phyloP scores from a whole-genome alignment of 2,797 vertebrate species.

The Ctenosaura bakeri region DNA sequence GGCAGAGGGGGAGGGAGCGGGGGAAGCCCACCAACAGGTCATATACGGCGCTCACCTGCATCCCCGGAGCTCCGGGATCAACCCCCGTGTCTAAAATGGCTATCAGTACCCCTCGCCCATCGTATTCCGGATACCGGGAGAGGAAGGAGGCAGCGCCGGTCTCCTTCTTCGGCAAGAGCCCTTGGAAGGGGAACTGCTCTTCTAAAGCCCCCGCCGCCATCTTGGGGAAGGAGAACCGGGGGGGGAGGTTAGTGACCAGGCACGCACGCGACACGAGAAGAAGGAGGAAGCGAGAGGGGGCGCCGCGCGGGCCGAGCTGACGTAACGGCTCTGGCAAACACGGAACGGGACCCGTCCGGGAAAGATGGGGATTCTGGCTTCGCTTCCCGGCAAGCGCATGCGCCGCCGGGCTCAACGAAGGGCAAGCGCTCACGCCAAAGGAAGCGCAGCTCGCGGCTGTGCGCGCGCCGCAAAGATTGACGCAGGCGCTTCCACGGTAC shows the following conservation, averaged over 20 bases:
- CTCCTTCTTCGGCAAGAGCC: slow-evolving; percentile 96
- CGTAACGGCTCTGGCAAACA: not conserved
- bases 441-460: not conserved
- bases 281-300: slow-evolving; percentile 8
- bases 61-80: slow-evolving; percentile 96
- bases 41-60: slow-evolving; percentile 86
- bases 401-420: rapidly evolving
- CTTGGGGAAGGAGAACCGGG: slow-evolving; percentile 65
- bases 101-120: slow-evolving; percentile 93
- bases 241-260: not conserved
- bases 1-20: not conserved
- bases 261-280: slow-evolving; percentile 15
- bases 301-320: not conserved
- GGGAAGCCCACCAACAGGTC: not conserved
- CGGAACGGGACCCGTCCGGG: not conserved
- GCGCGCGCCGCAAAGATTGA: not conserved
- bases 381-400: not conserved
- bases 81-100: slow-evolving; percentile 96
- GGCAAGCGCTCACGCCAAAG: rapidly evolving
- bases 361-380: not conserved
- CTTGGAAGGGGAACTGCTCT: slow-evolving; percentile 95
- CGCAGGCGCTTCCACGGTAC: not conserved
- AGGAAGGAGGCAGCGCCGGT: slow-evolving; percentile 94
- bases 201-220: slow-evolving; percentile 95
- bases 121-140: slow-evolving; percentile 91